These are phyloP conservation scores for Drosophila leonis DNA, from an alignment of 2,888 invertebrate genomes.

Conservation along the genomic window DNA sequence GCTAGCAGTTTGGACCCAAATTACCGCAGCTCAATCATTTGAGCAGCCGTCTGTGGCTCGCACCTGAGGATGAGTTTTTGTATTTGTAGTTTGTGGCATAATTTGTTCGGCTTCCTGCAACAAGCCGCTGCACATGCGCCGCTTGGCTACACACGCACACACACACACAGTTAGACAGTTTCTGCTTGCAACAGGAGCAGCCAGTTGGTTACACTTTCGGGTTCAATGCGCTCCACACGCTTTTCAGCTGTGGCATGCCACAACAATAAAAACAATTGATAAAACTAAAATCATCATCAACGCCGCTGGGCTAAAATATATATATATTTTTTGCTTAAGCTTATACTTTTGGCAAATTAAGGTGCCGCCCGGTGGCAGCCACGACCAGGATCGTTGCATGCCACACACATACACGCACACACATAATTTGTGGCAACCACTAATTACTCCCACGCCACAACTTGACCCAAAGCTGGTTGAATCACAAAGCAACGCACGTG, in stretches of 20 bases:
- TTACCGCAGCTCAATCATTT: constrained; percentile 64
- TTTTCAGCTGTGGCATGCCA: constrained; percentile 45
- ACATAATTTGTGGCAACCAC: constrained; percentile 36
- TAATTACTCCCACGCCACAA: constrained; percentile 61
- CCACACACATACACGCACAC: constrained; percentile 3
- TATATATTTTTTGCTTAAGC: constrained; percentile 4
- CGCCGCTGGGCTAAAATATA: constrained; percentile 22
- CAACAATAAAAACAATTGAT: constrained; percentile 65
- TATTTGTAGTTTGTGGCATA: constrained; percentile 54
- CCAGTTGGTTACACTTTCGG: constrained; percentile 65
- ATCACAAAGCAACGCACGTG: constrained; percentile 49
- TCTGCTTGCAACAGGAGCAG: constrained; percentile 51
- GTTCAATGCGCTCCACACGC: constrained; percentile 67
- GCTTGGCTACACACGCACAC: constrained; percentile 66
- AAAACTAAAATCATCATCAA: constrained; percentile 66
- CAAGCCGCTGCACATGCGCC: constrained; percentile 77
- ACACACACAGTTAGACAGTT: constrained; percentile 1
- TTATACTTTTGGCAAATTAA: constrained; percentile 61
- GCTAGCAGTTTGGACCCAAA: constrained; percentile 70
- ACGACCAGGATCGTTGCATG: constrained; percentile 43
- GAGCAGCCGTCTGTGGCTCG: constrained; percentile 28
- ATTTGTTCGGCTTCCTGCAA: constrained; percentile 80
- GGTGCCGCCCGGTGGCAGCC: constrained; percentile 73
- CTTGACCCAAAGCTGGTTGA: constrained; percentile 42
- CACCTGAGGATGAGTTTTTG: constrained; percentile 53